Percentiles rank a stretch among this genome's conserved stretches.
Evolutionary conservation across 2,888 invertebrate genomes (phyloP).

Genomic region (Eupithecia dodoneata): DNA sequence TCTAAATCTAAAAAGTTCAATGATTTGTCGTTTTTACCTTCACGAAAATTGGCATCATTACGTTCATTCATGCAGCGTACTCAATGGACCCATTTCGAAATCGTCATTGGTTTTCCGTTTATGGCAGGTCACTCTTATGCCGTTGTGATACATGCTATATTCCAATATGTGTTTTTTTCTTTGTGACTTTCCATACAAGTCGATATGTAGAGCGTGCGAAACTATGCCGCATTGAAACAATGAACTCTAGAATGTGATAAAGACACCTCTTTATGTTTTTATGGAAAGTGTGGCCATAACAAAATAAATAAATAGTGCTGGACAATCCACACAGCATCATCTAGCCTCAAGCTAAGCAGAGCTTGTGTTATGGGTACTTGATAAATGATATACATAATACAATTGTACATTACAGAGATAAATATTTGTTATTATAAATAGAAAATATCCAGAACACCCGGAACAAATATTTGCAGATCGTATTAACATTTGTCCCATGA

Average conservation of each 20-base stretch:
- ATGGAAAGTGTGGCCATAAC: constrained; percentile 22
- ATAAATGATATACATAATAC: no score
- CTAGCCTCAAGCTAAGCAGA: no score
- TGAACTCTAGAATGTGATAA: constrained; percentile 48
- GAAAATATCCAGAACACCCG: no score
- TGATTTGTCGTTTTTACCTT: constrained; percentile 9
- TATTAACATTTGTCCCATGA: no score
- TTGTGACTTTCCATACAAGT: constrained; percentile 58
- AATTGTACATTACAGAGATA: no score
- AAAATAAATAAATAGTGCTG: no score
- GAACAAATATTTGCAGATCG: no score
- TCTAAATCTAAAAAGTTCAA: not conserved
- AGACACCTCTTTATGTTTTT: constrained; percentile 27
- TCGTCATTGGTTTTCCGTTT: constrained; percentile 40
- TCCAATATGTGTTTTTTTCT: constrained; percentile 29
- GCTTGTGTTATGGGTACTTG: no score
- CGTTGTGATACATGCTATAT: constrained; percentile 33
- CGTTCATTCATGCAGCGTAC: constrained; percentile 60
- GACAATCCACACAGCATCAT: no score
- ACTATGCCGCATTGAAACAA: constrained; percentile 56
- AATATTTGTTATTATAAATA: no score
- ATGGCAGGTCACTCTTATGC: constrained; percentile 21
- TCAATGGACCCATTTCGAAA: constrained; percentile 56
- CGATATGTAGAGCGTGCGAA: constrained; percentile 67
- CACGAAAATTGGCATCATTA: constrained; percentile 40